Evolutionary conservation across 2,113 vertebrate genomes (phyloP).

Genomic region (Atlantisia rogersi): DNA sequence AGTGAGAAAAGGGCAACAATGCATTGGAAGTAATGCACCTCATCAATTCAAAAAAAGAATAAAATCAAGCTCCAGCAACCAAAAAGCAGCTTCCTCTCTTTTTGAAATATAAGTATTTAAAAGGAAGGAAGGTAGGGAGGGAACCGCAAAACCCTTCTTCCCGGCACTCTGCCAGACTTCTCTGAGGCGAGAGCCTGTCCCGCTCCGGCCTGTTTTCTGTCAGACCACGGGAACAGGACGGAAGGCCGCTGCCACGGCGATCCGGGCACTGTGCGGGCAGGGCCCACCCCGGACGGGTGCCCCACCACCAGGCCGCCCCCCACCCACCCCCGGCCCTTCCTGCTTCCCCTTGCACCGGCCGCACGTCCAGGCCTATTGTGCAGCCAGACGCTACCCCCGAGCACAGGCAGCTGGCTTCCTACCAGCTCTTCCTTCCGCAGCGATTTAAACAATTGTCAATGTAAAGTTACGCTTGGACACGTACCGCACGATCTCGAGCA

Average conservation of each 20-base stretch:
- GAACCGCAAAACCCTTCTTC: not conserved
- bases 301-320: not conserved
- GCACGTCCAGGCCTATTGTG: not conserved
- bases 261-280: not conserved
- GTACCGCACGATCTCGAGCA: not conserved
- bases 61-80: not conserved
- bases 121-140: not conserved
- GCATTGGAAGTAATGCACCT: not conserved
- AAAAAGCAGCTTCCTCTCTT: not conserved
- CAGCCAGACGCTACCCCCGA: not conserved
- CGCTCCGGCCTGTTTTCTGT: accelerated
- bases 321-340: not conserved
- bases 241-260: not conserved
- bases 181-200: not conserved
- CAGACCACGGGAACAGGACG: not conserved
- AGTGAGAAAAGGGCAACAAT: not conserved
- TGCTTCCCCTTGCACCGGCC: not conserved
- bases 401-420: not conserved
- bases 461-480: too few species aligned
- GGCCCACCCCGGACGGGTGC: not conserved
- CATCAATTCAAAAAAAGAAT: too few species aligned
- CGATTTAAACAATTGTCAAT: accelerated
- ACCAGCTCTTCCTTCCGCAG: not conserved
- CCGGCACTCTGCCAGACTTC: not conserved
- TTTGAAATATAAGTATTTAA: not conserved